These are phyloP conservation scores for Drosophila teissieri DNA, from an alignment of 1,140 invertebrate species.

Conservation along the genomic window DNA sequence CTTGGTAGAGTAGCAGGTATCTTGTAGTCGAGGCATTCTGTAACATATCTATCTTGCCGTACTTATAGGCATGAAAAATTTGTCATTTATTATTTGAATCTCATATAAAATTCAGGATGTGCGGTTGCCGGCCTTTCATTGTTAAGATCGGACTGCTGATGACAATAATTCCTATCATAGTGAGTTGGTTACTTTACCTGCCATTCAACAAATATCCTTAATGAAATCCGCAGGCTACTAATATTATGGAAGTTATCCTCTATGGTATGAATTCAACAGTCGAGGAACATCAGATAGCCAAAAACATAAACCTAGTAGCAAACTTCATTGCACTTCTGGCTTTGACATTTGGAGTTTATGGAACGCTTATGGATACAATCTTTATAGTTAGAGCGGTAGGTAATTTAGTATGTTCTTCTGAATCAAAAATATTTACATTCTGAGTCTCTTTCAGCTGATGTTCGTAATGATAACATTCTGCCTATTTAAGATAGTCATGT, in stretches of 20 bases:
- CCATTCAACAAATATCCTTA: not conserved
- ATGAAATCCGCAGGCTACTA: not conserved
- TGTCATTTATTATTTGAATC: not conserved
- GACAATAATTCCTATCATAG: not conserved
- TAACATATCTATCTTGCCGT: too few species aligned
- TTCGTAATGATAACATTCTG: constrained; percentile 9
- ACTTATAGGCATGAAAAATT: not conserved
- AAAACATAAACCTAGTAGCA: not conserved
- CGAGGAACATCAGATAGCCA: not conserved
- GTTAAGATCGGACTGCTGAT: constrained; percentile 8
- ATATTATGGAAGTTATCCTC: not conserved
- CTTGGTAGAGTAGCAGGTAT: not conserved
- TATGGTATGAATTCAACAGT: not conserved
- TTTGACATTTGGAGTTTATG: not conserved
- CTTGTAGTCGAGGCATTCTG: too few species aligned
- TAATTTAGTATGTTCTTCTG: rapidly evolving
- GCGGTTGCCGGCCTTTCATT: constrained; percentile 1
- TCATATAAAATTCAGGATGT: constrained; percentile 27
- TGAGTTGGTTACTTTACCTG: constrained; percentile 22
- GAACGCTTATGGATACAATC: not conserved
- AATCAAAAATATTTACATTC: not conserved
- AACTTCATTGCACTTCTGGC: not conserved
- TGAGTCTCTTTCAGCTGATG: constrained; percentile 17
- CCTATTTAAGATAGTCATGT: constrained; percentile 24
- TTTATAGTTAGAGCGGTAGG: constrained; percentile 1